These are phyloP conservation scores for Cynopterus brachyotis DNA, from an alignment of 2,113 vertebrate species.

Conservation along the genomic window DNA sequence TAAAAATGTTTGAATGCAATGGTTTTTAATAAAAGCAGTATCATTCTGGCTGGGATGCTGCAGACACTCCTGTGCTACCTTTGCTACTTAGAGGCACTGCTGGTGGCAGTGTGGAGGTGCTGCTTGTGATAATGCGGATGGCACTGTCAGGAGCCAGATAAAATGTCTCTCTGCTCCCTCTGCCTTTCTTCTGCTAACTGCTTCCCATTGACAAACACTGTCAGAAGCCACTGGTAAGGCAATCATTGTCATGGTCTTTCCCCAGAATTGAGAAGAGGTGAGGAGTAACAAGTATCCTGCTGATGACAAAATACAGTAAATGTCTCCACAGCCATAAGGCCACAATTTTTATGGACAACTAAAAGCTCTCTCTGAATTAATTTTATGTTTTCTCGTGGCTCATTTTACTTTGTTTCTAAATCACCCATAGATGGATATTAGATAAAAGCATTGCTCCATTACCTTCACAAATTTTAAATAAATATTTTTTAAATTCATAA, in stretches of 20 bases:
- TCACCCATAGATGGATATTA: not conserved
- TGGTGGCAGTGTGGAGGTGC: not conserved
- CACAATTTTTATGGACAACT: not conserved
- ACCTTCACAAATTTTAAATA: not conserved
- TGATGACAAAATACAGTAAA: not conserved
- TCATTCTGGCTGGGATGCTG: too few species aligned
- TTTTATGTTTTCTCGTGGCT: not conserved
- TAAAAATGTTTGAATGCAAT: not conserved
- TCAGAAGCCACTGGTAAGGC: too few species aligned
- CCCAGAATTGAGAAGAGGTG: not conserved
- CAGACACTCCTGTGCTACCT: too few species aligned
- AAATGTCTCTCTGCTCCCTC: not conserved
- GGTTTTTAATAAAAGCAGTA: too few species aligned
- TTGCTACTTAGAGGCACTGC: not conserved
- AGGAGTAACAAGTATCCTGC: rapidly evolving
- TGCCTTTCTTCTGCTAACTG: rapidly evolving
- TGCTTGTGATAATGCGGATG: not conserved
- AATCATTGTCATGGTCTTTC: rapidly evolving
- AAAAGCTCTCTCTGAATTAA: not conserved
- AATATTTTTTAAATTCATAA: not conserved
- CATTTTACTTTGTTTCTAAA: not conserved
- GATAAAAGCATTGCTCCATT: not conserved
- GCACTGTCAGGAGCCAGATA: too few species aligned
- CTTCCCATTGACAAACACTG: not conserved
- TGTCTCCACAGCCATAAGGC: not conserved